Evolutionary conservation across 2,888 invertebrate genomes (phyloP).

Genomic region (Stenodera caucasica): DNA sequence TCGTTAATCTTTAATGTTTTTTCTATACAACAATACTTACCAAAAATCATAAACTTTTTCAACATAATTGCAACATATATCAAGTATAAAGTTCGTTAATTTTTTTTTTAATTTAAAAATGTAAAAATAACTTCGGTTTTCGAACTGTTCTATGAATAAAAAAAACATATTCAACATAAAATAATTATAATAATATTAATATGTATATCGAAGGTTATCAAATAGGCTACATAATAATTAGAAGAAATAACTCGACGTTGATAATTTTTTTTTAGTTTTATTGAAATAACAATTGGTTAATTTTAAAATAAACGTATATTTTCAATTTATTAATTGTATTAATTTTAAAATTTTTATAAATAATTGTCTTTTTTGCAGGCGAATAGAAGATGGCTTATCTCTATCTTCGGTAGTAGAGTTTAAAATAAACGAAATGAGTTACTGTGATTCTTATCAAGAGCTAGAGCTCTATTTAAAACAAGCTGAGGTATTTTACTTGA

Average conservation of each 20-base stretch:
- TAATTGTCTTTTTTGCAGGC: slow-evolving; percentile 31
- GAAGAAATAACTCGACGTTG: neutral
- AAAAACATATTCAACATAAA: slow-evolving; percentile 21
- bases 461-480: slow-evolving; percentile 58
- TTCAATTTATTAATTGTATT: slow-evolving; percentile 18
- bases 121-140: too few species aligned
- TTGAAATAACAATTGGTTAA: slow-evolving; percentile 8
- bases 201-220: slow-evolving; percentile 13
- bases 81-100: too few species aligned
- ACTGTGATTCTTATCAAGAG: slow-evolving; percentile 56
- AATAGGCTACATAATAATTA: neutral
- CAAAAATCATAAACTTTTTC: too few species aligned
- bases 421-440: slow-evolving; percentile 41
- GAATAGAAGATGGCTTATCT: slow-evolving; percentile 39
- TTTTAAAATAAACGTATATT: too few species aligned
- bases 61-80: too few species aligned
- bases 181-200: slow-evolving; percentile 31
- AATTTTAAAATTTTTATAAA: slow-evolving; percentile 11
- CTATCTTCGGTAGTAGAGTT: slow-evolving; percentile 33
- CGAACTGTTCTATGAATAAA: too few species aligned
- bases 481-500: slow-evolving; percentile 49
- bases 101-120: too few species aligned
- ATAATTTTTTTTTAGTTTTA: neutral
- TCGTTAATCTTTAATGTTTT: too few species aligned
- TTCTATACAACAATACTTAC: too few species aligned